Conservation (phyloP, 2,888 invertebrate genomes). For the Actias luna region DNA sequence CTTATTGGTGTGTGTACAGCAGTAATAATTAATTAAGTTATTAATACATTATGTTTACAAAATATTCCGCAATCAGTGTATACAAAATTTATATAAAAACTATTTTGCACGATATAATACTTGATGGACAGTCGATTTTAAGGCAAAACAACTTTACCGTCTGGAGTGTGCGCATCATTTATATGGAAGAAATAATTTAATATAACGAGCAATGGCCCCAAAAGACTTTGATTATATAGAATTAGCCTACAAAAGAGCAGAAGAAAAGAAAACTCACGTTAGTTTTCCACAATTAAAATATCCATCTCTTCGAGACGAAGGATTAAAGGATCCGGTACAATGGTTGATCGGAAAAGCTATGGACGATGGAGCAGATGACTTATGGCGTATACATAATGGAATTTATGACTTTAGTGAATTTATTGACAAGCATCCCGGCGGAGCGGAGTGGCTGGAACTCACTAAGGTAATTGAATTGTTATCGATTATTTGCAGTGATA, state of each 20-base stretch:
- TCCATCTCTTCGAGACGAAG: conserved; percentile 72
- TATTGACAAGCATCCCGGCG: conserved; percentile 91
- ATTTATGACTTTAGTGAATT: conserved; percentile 94
- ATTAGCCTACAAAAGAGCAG: conserved; percentile 48
- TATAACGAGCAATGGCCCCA: conserved; percentile 43
- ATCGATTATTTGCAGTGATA: conserved; percentile 18
- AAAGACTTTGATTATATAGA: conserved; percentile 51
- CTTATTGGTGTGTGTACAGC: background rate
- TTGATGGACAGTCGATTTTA: background rate
- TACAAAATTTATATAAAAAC: conserved; percentile 9
- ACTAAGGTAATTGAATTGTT: conserved; percentile 78
- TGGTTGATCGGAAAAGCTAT: conserved; percentile 85
- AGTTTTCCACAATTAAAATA: conserved; percentile 79
- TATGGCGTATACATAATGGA: conserved; percentile 89
- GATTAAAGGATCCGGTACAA: conserved; percentile 65
- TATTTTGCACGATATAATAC: conserved; percentile 11
- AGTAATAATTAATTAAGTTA: conserved; percentile 1
- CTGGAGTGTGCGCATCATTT: conserved; percentile 1
- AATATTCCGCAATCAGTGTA: conserved; percentile 8
- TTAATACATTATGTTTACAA: conserved; percentile 13
- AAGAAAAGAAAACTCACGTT: conserved; percentile 67
- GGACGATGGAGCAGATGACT: conserved; percentile 88
- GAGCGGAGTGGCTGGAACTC: conserved; percentile 87
- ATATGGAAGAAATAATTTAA: background rate
- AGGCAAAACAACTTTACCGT: background rate